Evolutionary conservation across 92 coral and sea anemone genomes (phyloP).

Genomic region (Porites rus): DNA sequence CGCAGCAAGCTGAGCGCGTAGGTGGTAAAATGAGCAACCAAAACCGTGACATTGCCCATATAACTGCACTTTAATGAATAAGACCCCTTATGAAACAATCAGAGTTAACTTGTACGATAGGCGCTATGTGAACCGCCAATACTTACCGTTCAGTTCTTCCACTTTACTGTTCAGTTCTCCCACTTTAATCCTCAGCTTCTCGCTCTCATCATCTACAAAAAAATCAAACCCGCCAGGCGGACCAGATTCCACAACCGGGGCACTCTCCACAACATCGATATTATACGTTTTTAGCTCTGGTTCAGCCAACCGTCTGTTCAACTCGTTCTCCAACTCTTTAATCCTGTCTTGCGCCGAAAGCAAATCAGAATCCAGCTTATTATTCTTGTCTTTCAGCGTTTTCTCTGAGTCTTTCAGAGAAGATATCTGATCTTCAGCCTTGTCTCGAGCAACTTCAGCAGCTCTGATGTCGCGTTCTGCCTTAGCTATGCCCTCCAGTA

Average conservation of each 20-base stretch:
- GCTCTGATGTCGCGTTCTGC: constrained; percentile 59
- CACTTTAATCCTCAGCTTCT: constrained; percentile 31
- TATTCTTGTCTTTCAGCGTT: constrained; percentile 67
- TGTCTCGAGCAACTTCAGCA: constrained; percentile 76
- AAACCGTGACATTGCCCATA: too few species aligned
- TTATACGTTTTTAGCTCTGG: constrained; percentile 64
- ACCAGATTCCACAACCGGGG: constrained; percentile 11
- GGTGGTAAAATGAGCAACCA: too few species aligned
- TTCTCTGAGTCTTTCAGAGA: constrained; percentile 65
- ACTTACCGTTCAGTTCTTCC: constrained; percentile 12
- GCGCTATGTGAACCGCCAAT: too few species aligned
- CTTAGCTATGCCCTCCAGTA: not conserved
- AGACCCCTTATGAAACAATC: too few species aligned
- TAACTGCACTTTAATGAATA: too few species aligned
- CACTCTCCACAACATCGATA: constrained; percentile 54
- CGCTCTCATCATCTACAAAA: not conserved
- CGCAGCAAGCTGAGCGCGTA: too few species aligned
- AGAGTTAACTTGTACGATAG: too few species aligned
- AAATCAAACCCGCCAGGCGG: constrained; percentile 2
- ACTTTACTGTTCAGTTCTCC: constrained; percentile 22
- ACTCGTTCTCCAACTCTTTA: constrained; percentile 62
- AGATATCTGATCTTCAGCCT: constrained; percentile 61
- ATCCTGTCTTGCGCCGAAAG: constrained; percentile 35
- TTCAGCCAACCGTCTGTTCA: constrained; percentile 55
- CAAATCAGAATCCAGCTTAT: constrained; percentile 64